Conservation (phyloP, 92 coral and sea anemone species). For the Isaurus tuberculatus region DNA sequence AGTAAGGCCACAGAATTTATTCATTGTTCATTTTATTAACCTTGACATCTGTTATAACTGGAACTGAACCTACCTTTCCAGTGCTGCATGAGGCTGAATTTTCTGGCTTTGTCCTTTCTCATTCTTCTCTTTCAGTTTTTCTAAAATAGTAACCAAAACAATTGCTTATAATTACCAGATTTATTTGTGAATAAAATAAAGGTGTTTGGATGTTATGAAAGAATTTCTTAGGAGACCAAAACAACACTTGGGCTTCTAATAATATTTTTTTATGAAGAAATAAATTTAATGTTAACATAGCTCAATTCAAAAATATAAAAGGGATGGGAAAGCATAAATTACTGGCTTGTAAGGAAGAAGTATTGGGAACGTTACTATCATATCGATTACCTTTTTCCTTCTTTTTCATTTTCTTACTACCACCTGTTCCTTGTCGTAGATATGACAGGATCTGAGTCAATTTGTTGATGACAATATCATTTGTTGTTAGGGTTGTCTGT, state of each 20-base stretch:
- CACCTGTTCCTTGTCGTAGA: conserved; percentile 96
- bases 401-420: conserved; percentile 86
- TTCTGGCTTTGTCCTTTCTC: conserved; percentile 68
- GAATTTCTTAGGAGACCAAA: no score
- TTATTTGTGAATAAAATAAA: no score
- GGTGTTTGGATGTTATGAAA: no score
- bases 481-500: conserved; percentile 95
- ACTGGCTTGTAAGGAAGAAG: neutral
- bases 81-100: conserved; percentile 68
- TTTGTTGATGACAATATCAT: conserved; percentile 98
- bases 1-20: no score
- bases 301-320: no score
- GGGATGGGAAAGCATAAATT: no score
- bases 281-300: no score
- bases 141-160: conserved; percentile 1
- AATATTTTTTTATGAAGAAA: no score
- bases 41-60: neutral
- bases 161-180: no score
- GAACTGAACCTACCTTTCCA: conserved; percentile 75
- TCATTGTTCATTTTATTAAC: no score
- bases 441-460: conserved; percentile 96
- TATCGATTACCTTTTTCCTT: conserved; percentile 82
- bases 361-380: neutral
- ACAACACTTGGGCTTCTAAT: no score
- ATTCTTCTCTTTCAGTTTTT: conserved; percentile 56